phyloP scores from a whole-genome alignment of 2,113 vertebrate species.

The Gasterosteus nipponicus region DNA sequence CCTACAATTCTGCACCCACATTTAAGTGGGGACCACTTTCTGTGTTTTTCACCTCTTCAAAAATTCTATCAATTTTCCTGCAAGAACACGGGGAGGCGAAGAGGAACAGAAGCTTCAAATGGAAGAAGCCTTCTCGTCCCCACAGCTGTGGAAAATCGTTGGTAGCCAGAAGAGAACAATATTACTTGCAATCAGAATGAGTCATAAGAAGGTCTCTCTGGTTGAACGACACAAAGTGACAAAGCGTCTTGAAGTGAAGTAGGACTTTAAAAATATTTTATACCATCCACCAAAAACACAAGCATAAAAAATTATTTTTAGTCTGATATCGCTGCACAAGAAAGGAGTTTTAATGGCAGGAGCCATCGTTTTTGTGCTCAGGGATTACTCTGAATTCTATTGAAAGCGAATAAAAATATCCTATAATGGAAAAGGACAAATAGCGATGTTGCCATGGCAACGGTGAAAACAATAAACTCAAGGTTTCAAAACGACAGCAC shows the following conservation, averaged over 20 bases:
- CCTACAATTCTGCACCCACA: neutral
- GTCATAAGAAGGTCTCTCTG: neutral
- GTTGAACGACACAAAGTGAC: neutral
- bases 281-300: no score
- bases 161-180: neutral
- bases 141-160: neutral
- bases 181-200: neutral
- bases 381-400: neutral
- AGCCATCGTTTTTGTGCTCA: neutral
- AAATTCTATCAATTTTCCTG: neutral
- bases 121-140: constrained; percentile 1
- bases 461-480: neutral
- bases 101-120: constrained; percentile 3
- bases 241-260: no score
- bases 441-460: neutral
- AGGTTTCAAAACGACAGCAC: neutral
- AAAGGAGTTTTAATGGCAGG: no score
- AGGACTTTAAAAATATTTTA: neutral
- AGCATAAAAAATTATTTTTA: neutral
- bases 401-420: neutral
- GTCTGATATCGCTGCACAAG: no score
- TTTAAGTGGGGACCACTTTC: neutral
- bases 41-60: neutral
- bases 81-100: neutral
- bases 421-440: neutral